Percentiles rank a stretch among this genome's conserved stretches.
phyloP scores from a whole-genome alignment of 2,888 invertebrate genomes.

The Agelastica alni region DNA sequence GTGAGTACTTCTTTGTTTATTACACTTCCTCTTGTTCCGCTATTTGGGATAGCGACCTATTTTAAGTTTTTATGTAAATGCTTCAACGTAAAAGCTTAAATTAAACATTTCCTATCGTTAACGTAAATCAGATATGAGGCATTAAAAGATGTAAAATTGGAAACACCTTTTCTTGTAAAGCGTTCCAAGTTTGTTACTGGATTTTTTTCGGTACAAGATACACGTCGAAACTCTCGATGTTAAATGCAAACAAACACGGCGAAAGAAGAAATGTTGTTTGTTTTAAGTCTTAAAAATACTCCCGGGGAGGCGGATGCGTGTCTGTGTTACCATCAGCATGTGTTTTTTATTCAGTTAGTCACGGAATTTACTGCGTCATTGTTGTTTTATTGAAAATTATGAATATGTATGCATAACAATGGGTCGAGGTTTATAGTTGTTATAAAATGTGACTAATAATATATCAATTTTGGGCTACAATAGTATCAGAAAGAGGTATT shows the following conservation, averaged over 20 bases:
- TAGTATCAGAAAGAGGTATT: no score
- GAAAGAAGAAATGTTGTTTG: conserved; percentile 17
- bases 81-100: background rate
- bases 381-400: background rate
- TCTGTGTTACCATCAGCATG: conserved; percentile 11
- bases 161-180: conserved; percentile 13
- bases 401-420: no score
- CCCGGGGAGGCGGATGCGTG: conserved; percentile 10
- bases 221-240: conserved; percentile 1
- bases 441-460: no score
- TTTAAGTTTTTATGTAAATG: no score
- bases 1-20: no score
- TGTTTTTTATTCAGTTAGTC: conserved; percentile 9
- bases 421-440: no score
- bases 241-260: background rate
- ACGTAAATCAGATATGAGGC: conserved; percentile 1
- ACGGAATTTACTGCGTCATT: background rate
- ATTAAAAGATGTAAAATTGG: conserved; percentile 3
- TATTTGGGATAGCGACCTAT: no score
- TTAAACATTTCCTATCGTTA: background rate
- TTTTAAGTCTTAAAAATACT: conserved; percentile 19
- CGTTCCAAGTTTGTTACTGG: no score
- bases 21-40: no score
- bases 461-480: no score
- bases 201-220: conserved; percentile 10